Evolutionary conservation across 2,888 invertebrate genomes (phyloP).

Genomic region (Epistrophe grossulariae): DNA sequence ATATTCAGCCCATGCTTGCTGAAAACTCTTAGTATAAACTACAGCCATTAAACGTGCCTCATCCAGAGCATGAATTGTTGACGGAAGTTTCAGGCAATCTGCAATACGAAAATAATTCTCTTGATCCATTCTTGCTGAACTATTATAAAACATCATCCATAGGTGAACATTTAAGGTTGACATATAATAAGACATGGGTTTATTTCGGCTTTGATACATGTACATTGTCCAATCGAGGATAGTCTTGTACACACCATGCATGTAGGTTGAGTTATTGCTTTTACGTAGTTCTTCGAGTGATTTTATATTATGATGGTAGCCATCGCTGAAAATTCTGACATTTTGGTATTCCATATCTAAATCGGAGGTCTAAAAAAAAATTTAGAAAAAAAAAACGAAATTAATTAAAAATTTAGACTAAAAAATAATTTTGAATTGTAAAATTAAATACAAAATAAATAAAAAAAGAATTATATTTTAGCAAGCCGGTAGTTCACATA

Average conservation of each 20-base stretch:
- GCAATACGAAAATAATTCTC: slow-evolving; percentile 79
- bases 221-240: slow-evolving; percentile 82
- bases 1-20: slow-evolving; percentile 80
- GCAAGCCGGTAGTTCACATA: no score
- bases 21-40: slow-evolving; percentile 81
- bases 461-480: no score
- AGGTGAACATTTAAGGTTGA: slow-evolving; percentile 81
- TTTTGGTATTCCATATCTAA: slow-evolving; percentile 79
- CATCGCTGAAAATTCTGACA: slow-evolving; percentile 80
- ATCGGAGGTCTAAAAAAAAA: slow-evolving; percentile 73
- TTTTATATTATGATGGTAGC: slow-evolving; percentile 81
- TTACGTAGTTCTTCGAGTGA: slow-evolving; percentile 79
- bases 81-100: slow-evolving; percentile 81
- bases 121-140: slow-evolving; percentile 79
- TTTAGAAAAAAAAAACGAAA: neutral
- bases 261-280: slow-evolving; percentile 79
- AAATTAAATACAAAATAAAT: no score
- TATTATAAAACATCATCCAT: slow-evolving; percentile 82
- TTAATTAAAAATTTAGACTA: neutral
- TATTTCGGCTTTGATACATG: slow-evolving; percentile 81
- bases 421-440: neutral
- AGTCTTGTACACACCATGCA: slow-evolving; percentile 79
- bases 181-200: slow-evolving; percentile 82
- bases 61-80: slow-evolving; percentile 80
- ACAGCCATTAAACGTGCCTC: slow-evolving; percentile 81